phyloP scores from a whole-genome alignment of 1,140 invertebrate genomes.

The Leptonema lineaticorne region DNA sequence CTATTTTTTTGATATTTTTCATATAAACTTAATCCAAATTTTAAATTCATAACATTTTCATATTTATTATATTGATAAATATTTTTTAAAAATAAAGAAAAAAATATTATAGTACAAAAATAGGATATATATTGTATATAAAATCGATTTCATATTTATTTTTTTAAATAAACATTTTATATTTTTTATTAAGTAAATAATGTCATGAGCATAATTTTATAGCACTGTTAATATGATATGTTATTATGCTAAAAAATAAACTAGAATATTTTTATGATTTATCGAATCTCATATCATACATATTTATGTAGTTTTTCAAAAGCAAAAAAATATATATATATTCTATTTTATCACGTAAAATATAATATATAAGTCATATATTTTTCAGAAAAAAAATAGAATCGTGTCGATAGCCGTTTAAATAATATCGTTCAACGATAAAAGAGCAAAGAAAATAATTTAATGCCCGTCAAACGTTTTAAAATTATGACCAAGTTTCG shows the following conservation, averaged over 20 bases:
- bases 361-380: too few species aligned
- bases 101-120: too few species aligned
- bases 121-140: neutral
- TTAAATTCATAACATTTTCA: too few species aligned
- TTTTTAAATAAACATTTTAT: too few species aligned
- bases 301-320: too few species aligned
- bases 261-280: conserved; percentile 5
- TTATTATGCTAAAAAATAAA: neutral
- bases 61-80: too few species aligned
- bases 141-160: neutral
- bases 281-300: conserved; percentile 11
- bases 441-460: neutral
- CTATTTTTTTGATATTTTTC: too few species aligned
- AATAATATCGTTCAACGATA: conserved; percentile 1
- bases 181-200: neutral
- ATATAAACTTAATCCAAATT: too few species aligned
- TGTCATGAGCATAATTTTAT: neutral
- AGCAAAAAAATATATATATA: too few species aligned
- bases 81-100: too few species aligned
- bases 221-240: neutral
- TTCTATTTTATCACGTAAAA: too few species aligned
- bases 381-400: too few species aligned
- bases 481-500: conserved; percentile 7
- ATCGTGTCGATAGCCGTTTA: conserved; percentile 5
- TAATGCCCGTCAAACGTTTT: conserved; percentile 11